phyloP scores from a whole-genome alignment of 2,797 vertebrate genomes.

The Emys orbicularis region DNA sequence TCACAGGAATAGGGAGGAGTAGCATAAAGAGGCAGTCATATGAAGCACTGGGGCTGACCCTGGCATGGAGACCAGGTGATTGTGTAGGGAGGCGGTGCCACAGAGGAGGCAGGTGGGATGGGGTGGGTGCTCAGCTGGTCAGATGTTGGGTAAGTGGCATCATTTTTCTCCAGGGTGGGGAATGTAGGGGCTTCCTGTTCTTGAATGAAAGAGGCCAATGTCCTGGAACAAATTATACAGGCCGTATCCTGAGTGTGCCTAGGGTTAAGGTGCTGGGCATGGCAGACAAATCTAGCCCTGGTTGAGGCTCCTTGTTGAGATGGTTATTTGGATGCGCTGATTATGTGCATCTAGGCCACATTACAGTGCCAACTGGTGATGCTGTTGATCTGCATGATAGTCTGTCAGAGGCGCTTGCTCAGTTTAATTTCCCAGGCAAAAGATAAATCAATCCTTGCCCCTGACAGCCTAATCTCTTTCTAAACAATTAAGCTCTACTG shows the following conservation, averaged over 20 bases:
- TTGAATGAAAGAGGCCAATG: neutral
- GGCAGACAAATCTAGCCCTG: neutral
- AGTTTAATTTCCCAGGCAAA: neutral
- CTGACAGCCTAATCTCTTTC: accelerated
- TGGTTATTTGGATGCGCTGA: neutral
- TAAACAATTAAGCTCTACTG: neutral
- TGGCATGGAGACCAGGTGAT: neutral
- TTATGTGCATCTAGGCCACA: neutral
- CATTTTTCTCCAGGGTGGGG: neutral
- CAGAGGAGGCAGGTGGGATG: neutral
- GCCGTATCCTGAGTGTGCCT: neutral
- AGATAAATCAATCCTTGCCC: neutral
- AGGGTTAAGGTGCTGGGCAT: neutral
- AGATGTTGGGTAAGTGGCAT: neutral
- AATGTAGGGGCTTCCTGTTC: neutral
- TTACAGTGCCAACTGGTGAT: neutral
- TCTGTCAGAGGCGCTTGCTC: neutral
- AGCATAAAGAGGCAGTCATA: neutral
- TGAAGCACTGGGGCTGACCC: neutral
- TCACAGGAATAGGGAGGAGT: no score
- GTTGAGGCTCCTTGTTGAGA: neutral
- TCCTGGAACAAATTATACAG: neutral
- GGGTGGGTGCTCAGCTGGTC: neutral
- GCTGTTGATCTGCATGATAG: accelerated
- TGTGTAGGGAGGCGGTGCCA: no score